Conservation (phyloP, 1,140 invertebrate genomes). For the Goniozus legneri region DNA sequence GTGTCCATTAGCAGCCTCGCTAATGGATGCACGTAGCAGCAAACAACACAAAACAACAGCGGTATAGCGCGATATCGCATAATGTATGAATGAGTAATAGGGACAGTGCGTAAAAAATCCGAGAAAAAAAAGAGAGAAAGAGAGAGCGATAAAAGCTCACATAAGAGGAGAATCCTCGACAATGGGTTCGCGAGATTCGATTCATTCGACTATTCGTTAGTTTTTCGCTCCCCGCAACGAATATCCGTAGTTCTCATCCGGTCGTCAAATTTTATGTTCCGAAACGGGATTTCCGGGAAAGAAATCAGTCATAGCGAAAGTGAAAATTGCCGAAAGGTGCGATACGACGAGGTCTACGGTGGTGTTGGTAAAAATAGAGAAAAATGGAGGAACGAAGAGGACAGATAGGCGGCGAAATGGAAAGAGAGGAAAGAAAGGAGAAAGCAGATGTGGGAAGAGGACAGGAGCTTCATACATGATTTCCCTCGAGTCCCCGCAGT, state of each 20-base stretch:
- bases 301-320: conserved; percentile 16
- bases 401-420: conserved; percentile 14
- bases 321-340: conserved; percentile 5
- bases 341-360: conserved; percentile 1
- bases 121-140: not conserved
- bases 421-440: conserved; percentile 9
- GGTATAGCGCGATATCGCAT: no score
- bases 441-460: conserved; percentile 18
- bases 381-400: conserved; percentile 18
- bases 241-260: conserved; percentile 20
- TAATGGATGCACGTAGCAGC: no score
- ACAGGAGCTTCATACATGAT: conserved; percentile 41
- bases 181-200: conserved; percentile 22
- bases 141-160: not conserved
- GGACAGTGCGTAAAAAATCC: not conserved
- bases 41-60: no score
- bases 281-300: conserved; percentile 29
- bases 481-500: conserved; percentile 39
- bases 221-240: conserved; percentile 8
- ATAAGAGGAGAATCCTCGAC: conserved; percentile 10
- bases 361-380: no score
- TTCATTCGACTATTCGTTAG: conserved; percentile 29
- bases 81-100: not conserved
- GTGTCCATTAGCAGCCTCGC: no score
- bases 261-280: conserved; percentile 25